Evolutionary conservation across 2,113 vertebrate species (phyloP).

Genomic region (Thalassarche chlororhynchos): DNA sequence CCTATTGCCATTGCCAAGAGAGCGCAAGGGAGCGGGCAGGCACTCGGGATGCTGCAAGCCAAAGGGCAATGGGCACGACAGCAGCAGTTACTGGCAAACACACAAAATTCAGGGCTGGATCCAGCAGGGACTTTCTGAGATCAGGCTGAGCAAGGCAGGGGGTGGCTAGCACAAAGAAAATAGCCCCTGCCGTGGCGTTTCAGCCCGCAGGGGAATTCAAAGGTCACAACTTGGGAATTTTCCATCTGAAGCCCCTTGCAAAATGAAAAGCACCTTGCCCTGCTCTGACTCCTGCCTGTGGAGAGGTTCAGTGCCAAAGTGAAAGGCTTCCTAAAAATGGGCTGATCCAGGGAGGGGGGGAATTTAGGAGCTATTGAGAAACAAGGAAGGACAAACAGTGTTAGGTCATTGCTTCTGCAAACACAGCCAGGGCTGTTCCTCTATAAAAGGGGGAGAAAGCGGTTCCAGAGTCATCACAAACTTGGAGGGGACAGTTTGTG

Average conservation of each 20-base stretch:
- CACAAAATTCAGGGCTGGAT: not conserved
- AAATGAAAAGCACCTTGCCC: not conserved
- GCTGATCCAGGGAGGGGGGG: not conserved
- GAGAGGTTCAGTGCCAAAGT: constrained; percentile 47
- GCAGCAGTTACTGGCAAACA: not conserved
- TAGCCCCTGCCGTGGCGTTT: not conserved
- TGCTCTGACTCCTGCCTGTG: not conserved
- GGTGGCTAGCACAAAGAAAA: constrained; percentile 11
- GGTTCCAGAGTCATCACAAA: constrained; percentile 43
- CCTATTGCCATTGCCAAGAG: not conserved
- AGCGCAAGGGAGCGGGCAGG: not conserved
- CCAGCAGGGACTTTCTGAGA: not conserved
- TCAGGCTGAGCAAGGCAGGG: constrained; percentile 19
- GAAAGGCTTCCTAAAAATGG: constrained; percentile 56
- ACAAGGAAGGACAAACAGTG: constrained; percentile 69
- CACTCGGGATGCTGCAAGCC: not conserved
- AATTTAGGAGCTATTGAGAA: constrained; percentile 66
- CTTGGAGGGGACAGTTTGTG: constrained; percentile 55
- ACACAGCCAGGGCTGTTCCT: constrained; percentile 32
- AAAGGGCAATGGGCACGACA: not conserved
- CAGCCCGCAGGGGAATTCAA: not conserved
- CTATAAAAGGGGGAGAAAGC: constrained; percentile 65
- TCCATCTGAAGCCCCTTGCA: constrained; percentile 12
- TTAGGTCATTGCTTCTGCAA: constrained; percentile 73
- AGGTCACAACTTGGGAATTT: constrained; percentile 45